Conservation (phyloP, 2,113 vertebrate species). For the Sterna hirundo region DNA sequence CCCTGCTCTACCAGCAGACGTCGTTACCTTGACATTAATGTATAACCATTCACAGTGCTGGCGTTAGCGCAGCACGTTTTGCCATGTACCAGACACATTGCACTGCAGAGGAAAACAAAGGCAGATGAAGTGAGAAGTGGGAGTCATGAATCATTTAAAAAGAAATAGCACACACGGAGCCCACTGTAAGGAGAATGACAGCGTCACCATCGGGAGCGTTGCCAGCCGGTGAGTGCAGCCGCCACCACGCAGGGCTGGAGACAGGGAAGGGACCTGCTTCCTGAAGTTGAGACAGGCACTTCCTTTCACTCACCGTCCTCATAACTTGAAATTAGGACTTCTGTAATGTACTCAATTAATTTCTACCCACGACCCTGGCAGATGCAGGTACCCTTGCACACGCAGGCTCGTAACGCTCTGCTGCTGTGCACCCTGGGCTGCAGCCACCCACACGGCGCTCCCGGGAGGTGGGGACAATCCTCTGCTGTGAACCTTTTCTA, state of each 20-base stretch:
- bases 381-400: not conserved
- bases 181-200: not conserved
- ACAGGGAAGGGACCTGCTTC: not conserved
- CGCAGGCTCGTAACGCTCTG: not conserved
- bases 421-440: not conserved
- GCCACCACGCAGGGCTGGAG: not conserved
- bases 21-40: conserved; percentile 55
- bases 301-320: not conserved
- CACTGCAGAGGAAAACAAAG: conserved; percentile 68
- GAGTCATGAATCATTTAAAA: conserved; percentile 67
- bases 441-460: not conserved
- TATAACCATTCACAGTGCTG: conserved; percentile 18
- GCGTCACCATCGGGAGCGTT: not conserved
- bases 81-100: conserved; percentile 69
- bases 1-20: not conserved
- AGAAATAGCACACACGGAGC: conserved; percentile 32
- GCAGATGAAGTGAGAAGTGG: conserved; percentile 70
- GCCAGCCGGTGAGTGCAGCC: not conserved
- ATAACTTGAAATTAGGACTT: not conserved
- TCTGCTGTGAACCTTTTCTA: not conserved
- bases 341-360: accelerated
- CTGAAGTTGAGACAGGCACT: not conserved
- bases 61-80: conserved; percentile 56
- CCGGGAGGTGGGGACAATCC: not conserved
- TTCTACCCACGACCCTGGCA: not conserved